Base-by-base conservation (phyloP, 2,113 vertebrate species). In the Bothrops jararaca region DNA sequence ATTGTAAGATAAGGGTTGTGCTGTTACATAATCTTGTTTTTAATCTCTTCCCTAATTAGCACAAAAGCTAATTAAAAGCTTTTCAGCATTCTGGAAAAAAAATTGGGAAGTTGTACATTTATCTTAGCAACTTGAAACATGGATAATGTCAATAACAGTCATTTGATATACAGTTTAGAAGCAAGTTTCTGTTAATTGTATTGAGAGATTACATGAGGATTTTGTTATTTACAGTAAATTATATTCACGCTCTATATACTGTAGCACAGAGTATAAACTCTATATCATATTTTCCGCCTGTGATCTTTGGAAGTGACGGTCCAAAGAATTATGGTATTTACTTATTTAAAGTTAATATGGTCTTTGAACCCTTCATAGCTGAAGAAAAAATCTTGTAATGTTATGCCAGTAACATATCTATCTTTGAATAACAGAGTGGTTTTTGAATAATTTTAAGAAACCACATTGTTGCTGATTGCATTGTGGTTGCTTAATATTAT, bases 51-150 rank as follows among this genome's bases (percentile, higher is more conserved):
- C 56, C 95, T 96, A 96, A 97, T 97, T 96, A 97, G 95, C 91
- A 91, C 90, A 95, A 94, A 86, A 90, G 15, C 96, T 97, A 96
- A 97, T 97, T 96, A 97, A 94, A 96, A 96, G 92, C 88, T 96
- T 89, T 93, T 20, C 87, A 85, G 92, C 53, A 87, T 94, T 91
- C 45, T 50, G 91, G 10, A 1, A 2, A 1, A 92, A 50, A 95
- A 93, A 92, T 94, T 91, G 50, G 6, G 23, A 60, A 60, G 1
- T n/a, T 87, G 22, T 24, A 5, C 0, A 1, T 45, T 45, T 85
- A 42, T 52, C 8, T 88, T 13, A 95, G 87, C 85, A 34, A 86
- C 58, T 42, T 1, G 0, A 88, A 24, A 23, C 3, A 0, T 2
- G 87, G 0, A 1, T 0, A 0, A 23, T 74, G 64, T 15, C 86